Evolutionary conservation across 2,888 invertebrate genomes (phyloP), one percentile per base, ranked within the genome.

Genomic region (Lasiommata megera): DNA sequence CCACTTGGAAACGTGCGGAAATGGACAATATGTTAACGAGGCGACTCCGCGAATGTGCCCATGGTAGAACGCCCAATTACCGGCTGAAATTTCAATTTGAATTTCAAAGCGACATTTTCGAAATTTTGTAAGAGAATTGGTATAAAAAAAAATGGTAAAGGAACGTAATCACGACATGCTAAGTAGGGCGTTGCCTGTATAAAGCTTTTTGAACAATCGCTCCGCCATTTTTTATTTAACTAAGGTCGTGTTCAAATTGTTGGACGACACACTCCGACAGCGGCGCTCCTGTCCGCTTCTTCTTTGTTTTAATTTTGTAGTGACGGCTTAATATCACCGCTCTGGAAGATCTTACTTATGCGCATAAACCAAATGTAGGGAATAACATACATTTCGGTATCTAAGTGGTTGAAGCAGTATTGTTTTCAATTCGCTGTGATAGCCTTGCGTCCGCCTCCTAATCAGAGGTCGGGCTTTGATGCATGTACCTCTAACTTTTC

Each of bases 81-180:
- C 37, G 38, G 11, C 23, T 51, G 51, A 51, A 51, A 51, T 51
- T 51, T 51, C 51, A 51, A 51, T 51, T 51, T 51, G 51, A 51
- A 51, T 51, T 51, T 51, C 51, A 51, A 51, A 51, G 51, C 51
- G 51, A 40, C 51, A 51, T 38, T 51, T 51, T 51, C 40, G 51
- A 37, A 51, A 51, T 51, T 51, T 40, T 40, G 51, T 51, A 40
- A 51, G 38, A 40, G 51, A 51, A 51, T 51, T 40, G 51, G 51
- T 38, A 51, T 38, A 51, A 51, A 40, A 50, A 51, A 31, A 16
- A 28, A 29, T 11, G 7, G 51, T 14, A 51, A 51, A 51, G 36
- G 51, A 51, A 38, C 51, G 38, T 38, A 51, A 51, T 51, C 51
- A 51, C 51, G 38, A 38, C 51, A 51, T 28, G 51, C 51, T 51